Percentiles rank a stretch among this genome's conserved stretches.
phyloP scores from a whole-genome alignment of 2,888 invertebrate genomes.

The Pedicia rivosa region DNA sequence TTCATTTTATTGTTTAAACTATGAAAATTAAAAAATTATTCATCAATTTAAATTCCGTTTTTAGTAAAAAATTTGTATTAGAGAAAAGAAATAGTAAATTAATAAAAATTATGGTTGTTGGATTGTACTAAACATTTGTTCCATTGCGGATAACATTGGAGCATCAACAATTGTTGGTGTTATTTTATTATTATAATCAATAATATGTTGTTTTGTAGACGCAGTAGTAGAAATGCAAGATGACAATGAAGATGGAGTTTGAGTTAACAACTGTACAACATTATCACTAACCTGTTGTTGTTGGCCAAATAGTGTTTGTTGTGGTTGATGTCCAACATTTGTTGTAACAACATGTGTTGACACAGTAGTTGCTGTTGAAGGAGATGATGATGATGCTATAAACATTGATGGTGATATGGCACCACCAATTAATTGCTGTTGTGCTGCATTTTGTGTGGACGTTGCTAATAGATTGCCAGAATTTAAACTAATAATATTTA shows the following conservation, averaged over 20 bases:
- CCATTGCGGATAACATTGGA: constrained; percentile 5
- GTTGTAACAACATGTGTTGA: background rate
- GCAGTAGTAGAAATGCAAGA: background rate
- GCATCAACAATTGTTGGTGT: constrained; percentile 5
- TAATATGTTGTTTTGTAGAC: too few species aligned
- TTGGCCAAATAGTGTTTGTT: background rate
- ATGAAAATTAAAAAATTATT: too few species aligned
- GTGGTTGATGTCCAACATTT: background rate
- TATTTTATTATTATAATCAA: background rate
- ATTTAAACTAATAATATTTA: background rate
- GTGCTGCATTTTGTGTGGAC: constrained; percentile 38
- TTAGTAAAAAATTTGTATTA: too few species aligned
- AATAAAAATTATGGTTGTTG: constrained; percentile 11
- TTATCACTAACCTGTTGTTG: constrained; percentile 2
- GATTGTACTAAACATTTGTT: constrained; percentile 5
- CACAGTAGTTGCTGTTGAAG: too few species aligned
- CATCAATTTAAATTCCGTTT: too few species aligned
- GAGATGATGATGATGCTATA: constrained; percentile 7
- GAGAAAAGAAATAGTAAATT: too few species aligned
- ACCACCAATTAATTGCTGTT: constrained; percentile 42
- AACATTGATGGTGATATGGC: constrained; percentile 55
- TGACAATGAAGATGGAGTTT: too few species aligned
- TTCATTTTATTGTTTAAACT: too few species aligned
- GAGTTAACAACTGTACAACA: background rate
- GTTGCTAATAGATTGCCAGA: constrained; percentile 23